Percentiles rank a stretch among this genome's conserved stretches.
Conservation (phyloP, 2,797 vertebrate genomes). For the Choloepus didactylus region DNA sequence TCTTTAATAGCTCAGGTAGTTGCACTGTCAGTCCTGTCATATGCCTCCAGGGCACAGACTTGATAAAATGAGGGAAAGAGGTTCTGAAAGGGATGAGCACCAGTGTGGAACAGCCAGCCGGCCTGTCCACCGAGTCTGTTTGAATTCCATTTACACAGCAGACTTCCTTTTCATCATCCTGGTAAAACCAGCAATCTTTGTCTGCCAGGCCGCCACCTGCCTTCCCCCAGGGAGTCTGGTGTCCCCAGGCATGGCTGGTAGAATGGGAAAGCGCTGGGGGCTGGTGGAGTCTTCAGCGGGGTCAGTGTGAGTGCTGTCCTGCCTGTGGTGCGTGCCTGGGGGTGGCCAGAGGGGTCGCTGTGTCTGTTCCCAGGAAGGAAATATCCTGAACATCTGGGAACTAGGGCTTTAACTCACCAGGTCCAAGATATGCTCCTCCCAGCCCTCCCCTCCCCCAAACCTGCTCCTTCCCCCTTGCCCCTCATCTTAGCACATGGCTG, state of each 20-base stretch:
- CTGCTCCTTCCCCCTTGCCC: not conserved
- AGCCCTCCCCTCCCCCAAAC: not conserved
- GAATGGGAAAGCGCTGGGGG: not conserved
- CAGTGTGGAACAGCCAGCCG: not conserved
- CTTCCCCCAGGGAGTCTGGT: not conserved
- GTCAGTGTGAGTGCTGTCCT: not conserved
- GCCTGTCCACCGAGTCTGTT: not conserved
- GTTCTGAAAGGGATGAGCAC: not conserved
- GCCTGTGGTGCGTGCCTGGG: not conserved
- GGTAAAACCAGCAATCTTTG: not conserved
- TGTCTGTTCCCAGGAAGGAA: conserved; percentile 10
- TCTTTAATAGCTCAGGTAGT: too few species aligned
- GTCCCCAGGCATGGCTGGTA: not conserved
- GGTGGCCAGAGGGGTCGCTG: not conserved
- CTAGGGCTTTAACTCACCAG: not conserved
- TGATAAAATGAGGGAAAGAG: not conserved
- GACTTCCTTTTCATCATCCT: not conserved
- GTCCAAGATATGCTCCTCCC: not conserved
- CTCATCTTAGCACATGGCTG: not conserved
- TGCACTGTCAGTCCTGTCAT: not conserved
- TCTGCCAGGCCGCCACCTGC: not conserved
- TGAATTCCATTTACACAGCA: not conserved
- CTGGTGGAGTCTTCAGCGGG: not conserved
- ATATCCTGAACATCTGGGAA: conserved; percentile 49
- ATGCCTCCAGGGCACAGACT: not conserved